Conservation (phyloP, 2,113 vertebrate genomes). For the Pelobates fuscus region DNA sequence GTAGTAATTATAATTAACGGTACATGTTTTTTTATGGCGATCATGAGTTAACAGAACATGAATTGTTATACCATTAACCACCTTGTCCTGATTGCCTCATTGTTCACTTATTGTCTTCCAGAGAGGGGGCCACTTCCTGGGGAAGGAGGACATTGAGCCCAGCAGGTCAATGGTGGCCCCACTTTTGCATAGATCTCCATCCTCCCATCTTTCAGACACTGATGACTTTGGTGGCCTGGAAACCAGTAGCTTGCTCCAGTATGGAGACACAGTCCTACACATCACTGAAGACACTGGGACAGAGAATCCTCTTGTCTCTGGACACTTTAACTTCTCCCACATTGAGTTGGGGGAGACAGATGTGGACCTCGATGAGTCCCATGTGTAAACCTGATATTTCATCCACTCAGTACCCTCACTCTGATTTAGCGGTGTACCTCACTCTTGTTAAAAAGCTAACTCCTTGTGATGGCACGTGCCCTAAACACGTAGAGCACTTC, state of each 20-base stretch:
- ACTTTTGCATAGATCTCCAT: constrained; percentile 57
- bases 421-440: neutral
- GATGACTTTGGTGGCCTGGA: constrained; percentile 82
- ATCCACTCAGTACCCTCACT: neutral
- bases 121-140: constrained; percentile 56
- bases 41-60: no score
- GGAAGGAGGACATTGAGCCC: constrained; percentile 59
- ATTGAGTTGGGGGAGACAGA: constrained; percentile 76
- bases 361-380: constrained; percentile 84
- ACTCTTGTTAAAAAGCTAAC: neutral
- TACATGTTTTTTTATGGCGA: no score
- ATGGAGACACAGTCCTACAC: constrained; percentile 75
- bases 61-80: neutral
- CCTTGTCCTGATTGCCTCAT: neutral
- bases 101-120: constrained; percentile 54
- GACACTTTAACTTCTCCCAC: constrained; percentile 66
- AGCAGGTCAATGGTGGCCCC: constrained; percentile 45
- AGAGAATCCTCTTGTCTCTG: constrained; percentile 86
- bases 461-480: neutral
- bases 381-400: constrained; percentile 71
- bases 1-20: no score
- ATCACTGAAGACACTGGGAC: constrained; percentile 85
- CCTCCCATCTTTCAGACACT: constrained; percentile 73
- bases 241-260: constrained; percentile 82
- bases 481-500: neutral